Evolutionary conservation across 2,888 invertebrate genomes (phyloP).

Genomic region (Trisateles emortualis): DNA sequence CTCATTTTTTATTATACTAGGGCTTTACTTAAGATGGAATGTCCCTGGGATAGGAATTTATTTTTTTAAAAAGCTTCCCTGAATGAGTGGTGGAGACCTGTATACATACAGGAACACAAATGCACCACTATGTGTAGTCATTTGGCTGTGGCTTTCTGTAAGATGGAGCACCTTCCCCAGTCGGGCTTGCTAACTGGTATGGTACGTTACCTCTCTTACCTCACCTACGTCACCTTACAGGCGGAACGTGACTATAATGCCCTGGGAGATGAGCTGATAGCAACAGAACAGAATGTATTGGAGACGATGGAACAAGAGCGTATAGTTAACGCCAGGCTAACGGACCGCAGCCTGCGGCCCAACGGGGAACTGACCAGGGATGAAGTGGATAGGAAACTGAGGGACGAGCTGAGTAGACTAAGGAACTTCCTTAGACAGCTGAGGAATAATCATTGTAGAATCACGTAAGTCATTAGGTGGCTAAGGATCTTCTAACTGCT

Average conservation of each 20-base stretch:
- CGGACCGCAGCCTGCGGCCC: conserved; percentile 89
- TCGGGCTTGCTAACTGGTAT: too few relatives aligned
- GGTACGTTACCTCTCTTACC: too few relatives aligned
- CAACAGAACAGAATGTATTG: conserved; percentile 89
- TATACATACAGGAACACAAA: too few relatives aligned
- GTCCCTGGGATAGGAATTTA: too few relatives aligned
- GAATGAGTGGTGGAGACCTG: too few relatives aligned
- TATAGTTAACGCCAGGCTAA: conserved; percentile 90
- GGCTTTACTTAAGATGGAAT: too few relatives aligned
- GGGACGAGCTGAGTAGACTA: conserved; percentile 88
- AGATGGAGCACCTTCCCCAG: too few relatives aligned
- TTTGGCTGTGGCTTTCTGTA: too few relatives aligned
- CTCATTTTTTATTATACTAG: too few relatives aligned
- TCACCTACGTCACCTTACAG: conserved; percentile 69
- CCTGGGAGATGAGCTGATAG: conserved; percentile 89
- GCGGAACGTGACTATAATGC: conserved; percentile 90
- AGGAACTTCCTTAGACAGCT: conserved; percentile 87
- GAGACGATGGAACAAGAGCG: conserved; percentile 90
- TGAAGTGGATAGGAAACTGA: conserved; percentile 88
- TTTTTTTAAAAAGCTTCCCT: too few relatives aligned
- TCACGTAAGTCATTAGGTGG: conserved; percentile 77
- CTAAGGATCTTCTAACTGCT: too few relatives aligned
- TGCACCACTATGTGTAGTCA: too few relatives aligned
- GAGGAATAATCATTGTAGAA: conserved; percentile 85
- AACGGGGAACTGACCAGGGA: conserved; percentile 89